A percentile compares a stretch with the other conserved stretches of the same genome.
phyloP scores from a whole-genome alignment of 2,113 vertebrate species.

The Thunnus maccoyii region DNA sequence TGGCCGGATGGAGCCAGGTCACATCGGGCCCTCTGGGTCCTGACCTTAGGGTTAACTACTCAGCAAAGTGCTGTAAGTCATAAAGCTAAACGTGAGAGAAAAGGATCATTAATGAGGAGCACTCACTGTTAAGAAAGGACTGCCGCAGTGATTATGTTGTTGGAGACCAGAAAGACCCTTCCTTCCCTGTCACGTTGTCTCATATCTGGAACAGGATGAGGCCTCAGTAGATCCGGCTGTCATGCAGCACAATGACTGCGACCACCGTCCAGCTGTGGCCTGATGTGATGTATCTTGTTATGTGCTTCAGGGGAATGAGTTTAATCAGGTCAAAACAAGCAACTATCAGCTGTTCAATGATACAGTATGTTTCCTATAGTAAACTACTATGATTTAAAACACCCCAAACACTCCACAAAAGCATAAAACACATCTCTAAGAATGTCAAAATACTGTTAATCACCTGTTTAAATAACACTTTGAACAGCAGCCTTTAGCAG shows the following conservation, averaged over 20 bases:
- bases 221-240: conserved; percentile 25
- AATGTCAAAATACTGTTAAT: not conserved
- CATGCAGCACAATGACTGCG: not conserved
- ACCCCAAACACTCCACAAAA: not conserved
- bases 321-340: not conserved
- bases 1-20: conserved; percentile 14
- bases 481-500: conserved; percentile 2
- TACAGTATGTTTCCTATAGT: not conserved
- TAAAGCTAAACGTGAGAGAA: conserved; percentile 61
- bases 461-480: not conserved
- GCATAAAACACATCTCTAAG: not conserved
- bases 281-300: not conserved
- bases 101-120: conserved; percentile 45
- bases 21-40: not conserved
- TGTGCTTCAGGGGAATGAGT: not conserved
- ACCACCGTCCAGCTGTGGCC: conserved; percentile 33
- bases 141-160: not conserved
- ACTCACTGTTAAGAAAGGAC: conserved; percentile 6
- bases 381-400: not conserved
- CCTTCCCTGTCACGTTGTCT: conserved; percentile 47
- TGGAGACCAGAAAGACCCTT: not conserved
- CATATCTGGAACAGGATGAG: conserved; percentile 33
- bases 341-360: not conserved
- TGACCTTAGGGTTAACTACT: conserved; percentile 63
- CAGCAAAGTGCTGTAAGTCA: conserved; percentile 64